A percentile compares a stretch with the other conserved stretches of the same genome.
Conservation (phyloP, 2,113 vertebrate species). For the Antennarius striatus region DNA sequence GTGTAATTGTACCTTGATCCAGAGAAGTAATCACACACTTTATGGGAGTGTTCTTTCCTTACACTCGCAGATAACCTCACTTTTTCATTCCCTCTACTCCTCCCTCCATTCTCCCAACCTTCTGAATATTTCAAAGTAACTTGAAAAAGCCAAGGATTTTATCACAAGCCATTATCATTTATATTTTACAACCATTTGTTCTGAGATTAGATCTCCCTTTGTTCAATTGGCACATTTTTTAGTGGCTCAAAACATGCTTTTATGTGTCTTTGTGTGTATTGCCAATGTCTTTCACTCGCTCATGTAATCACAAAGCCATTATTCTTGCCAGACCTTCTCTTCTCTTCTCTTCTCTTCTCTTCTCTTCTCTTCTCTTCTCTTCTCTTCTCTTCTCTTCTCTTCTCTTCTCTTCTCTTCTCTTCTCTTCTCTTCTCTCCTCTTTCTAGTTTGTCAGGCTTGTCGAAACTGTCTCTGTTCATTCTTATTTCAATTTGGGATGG, state of each 20-base stretch:
- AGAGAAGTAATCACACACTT: conserved; percentile 15
- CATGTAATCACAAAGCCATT: conserved; percentile 10
- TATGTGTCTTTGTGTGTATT: conserved; percentile 2
- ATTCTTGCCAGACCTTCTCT: not conserved
- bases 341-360: not conserved
- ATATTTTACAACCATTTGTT: conserved; percentile 38
- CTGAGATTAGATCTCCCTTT: not conserved
- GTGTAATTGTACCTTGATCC: conserved; percentile 5
- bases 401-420: not conserved
- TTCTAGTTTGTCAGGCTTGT: not conserved
- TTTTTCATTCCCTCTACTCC: not conserved
- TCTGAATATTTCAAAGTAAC: conserved; percentile 37
- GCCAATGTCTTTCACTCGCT: not conserved
- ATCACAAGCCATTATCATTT: conserved; percentile 26
- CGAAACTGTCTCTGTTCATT: not conserved
- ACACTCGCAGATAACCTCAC: conserved; percentile 2
- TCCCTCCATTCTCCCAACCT: conserved; percentile 4
- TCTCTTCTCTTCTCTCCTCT: not conserved
- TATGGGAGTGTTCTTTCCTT: not conserved
- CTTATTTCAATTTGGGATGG: not conserved
- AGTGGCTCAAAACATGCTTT: not conserved
- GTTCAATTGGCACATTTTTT: conserved; percentile 15
- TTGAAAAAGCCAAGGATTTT: conserved; percentile 1
- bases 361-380: not conserved
- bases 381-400: not conserved